Conservation (phyloP, 2,113 vertebrate species). For the Butastur rufipennis region DNA sequence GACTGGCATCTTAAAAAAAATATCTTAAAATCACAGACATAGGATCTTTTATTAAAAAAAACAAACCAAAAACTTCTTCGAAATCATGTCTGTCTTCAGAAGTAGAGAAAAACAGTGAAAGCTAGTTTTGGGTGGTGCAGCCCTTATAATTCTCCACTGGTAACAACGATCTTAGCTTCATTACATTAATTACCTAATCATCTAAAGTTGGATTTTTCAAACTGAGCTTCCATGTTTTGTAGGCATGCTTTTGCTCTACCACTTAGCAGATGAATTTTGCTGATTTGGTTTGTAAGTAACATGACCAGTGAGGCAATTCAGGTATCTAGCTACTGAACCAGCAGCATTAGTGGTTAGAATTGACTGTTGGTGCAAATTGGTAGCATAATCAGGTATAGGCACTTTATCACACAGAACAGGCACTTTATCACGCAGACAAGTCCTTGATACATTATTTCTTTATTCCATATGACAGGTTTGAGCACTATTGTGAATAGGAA, state of each 20-base stretch:
- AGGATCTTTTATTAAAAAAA: neutral
- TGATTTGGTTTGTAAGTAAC: neutral
- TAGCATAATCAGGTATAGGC: neutral
- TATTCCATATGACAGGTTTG: neutral
- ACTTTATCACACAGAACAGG: neutral
- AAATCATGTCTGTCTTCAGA: neutral
- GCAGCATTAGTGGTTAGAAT: neutral
- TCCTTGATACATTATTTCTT: neutral
- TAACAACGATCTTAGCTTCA: neutral
- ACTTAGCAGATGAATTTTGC: neutral
- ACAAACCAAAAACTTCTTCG: neutral
- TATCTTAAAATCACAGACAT: neutral
- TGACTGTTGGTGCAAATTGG: neutral
- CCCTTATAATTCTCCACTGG: neutral
- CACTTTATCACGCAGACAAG: neutral
- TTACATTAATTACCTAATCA: neutral
- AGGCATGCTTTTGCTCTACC: neutral
- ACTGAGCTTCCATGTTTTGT: neutral
- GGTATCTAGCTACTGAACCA: neutral
- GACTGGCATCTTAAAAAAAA: neutral
- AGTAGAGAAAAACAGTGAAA: neutral
- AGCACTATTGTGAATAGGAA: neutral
- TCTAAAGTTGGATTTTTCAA: neutral
- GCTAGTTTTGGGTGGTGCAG: neutral
- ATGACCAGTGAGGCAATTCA: neutral